Conservation (phyloP, 2,888 invertebrate species). For the Trichogramma dendrolimi region DNA sequence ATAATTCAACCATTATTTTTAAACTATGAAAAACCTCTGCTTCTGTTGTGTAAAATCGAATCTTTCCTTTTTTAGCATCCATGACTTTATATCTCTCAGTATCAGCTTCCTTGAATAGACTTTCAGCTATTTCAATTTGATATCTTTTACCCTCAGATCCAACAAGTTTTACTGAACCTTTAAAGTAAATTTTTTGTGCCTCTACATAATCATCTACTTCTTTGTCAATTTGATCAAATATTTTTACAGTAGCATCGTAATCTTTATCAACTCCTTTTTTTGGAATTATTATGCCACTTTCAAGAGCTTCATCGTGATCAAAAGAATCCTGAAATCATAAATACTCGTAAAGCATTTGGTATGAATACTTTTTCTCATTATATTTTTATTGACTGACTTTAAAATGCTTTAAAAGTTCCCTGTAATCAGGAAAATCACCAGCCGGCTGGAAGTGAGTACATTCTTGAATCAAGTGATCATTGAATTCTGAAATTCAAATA, state of each 20-base stretch:
- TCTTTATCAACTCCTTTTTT: slow-evolving; percentile 76
- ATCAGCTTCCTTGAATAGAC: slow-evolving; percentile 64
- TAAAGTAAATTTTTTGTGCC: slow-evolving; percentile 71
- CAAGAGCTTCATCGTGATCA: slow-evolving; percentile 78
- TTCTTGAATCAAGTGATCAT: slow-evolving; percentile 35
- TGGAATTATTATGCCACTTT: slow-evolving; percentile 86
- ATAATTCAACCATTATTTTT: not conserved
- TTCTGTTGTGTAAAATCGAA: slow-evolving; percentile 75
- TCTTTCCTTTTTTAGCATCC: slow-evolving; percentile 78
- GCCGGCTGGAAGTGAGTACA: slow-evolving; percentile 58
- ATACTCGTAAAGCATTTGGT: too few relatives aligned
- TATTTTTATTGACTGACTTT: slow-evolving; percentile 56
- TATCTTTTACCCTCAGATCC: slow-evolving; percentile 87
- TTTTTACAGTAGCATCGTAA: slow-evolving; percentile 70
- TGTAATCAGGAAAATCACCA: slow-evolving; percentile 73
- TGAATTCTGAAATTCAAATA: slow-evolving; percentile 37
- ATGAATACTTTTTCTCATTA: too few relatives aligned
- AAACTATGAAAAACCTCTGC: slow-evolving; percentile 59
- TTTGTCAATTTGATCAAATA: slow-evolving; percentile 65
- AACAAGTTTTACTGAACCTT: slow-evolving; percentile 73
- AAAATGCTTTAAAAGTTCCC: slow-evolving; percentile 71
- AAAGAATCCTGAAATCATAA: slow-evolving; percentile 68
- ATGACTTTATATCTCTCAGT: slow-evolving; percentile 70
- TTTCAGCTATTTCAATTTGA: slow-evolving; percentile 88
- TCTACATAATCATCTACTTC: slow-evolving; percentile 72